Evolutionary conservation across 2,888 invertebrate genomes (phyloP).

Genomic region (Matsumyia berberina): DNA sequence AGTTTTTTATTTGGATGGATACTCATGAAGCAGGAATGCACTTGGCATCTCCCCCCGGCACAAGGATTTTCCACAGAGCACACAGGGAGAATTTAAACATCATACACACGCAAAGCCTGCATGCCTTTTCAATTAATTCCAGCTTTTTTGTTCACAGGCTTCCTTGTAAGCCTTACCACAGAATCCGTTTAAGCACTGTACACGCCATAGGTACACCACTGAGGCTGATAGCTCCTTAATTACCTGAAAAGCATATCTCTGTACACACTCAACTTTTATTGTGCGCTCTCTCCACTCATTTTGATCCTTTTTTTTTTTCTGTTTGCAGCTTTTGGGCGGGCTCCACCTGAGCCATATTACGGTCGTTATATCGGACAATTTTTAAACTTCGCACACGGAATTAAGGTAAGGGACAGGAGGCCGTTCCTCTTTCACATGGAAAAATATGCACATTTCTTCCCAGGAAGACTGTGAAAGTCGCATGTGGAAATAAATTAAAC

Average conservation of each 20-base stretch:
- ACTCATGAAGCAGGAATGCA: too few species aligned
- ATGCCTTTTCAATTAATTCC: too few species aligned
- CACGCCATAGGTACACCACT: neutral
- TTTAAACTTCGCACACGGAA: slow-evolving; percentile 90
- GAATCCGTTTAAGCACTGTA: too few species aligned
- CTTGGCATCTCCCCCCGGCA: too few species aligned
- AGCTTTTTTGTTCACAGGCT: too few species aligned
- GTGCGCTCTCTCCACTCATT: slow-evolving; percentile 9
- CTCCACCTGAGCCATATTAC: slow-evolving; percentile 88
- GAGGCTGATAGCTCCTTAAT: slow-evolving; percentile 29
- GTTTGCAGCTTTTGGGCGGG: slow-evolving; percentile 80
- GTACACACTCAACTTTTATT: neutral
- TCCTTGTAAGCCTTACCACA: neutral
- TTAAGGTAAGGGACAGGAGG: slow-evolving; percentile 83
- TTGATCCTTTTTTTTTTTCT: slow-evolving; percentile 35
- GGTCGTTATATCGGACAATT: slow-evolving; percentile 91
- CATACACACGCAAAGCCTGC: too few species aligned
- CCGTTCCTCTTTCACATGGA: neutral
- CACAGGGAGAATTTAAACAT: too few species aligned
- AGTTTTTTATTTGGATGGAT: too few species aligned
- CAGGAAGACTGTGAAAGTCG: slow-evolving; percentile 64
- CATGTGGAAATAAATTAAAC: slow-evolving; percentile 21
- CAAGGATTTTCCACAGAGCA: too few species aligned
- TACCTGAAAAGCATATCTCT: slow-evolving; percentile 22
- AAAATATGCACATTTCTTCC: slow-evolving; percentile 35